Percentiles rank a stretch among this genome's conserved stretches.
Conservation (phyloP, 1,140 invertebrate species). For the Periplaneta americana region DNA sequence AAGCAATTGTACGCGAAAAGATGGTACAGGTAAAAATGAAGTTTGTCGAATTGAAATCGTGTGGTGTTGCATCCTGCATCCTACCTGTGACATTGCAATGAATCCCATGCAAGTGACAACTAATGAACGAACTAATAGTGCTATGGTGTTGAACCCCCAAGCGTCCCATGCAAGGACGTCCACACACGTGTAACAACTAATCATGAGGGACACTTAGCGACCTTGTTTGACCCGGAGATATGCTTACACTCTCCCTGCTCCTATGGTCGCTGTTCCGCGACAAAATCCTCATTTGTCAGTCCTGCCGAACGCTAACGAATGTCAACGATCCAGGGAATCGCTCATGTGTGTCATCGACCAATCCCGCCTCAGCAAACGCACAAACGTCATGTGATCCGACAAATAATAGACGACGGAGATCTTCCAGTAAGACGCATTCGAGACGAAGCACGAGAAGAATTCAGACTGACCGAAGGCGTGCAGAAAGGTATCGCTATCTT, state of each 20-base stretch:
- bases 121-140: neutral
- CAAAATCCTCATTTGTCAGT: neutral
- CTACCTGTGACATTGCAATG: neutral
- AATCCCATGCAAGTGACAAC: neutral
- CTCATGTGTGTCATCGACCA: neutral
- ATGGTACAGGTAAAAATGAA: too few species aligned
- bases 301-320: neutral
- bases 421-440: neutral
- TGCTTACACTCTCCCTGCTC: conserved; percentile 39
- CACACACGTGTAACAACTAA: neutral
- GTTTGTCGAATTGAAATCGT: too few species aligned
- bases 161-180: neutral
- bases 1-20: too few species aligned
- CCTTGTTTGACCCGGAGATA: conserved; percentile 17
- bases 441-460: neutral
- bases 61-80: too few species aligned
- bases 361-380: neutral
- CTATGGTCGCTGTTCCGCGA: conserved; percentile 38
- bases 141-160: neutral
- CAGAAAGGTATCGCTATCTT: neutral
- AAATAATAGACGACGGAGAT: neutral
- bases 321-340: neutral
- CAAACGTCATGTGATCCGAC: neutral
- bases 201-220: neutral
- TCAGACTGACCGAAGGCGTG: neutral